Evolutionary conservation across 2,888 invertebrate genomes (phyloP).

Genomic region (Cistogaster globosa): DNA sequence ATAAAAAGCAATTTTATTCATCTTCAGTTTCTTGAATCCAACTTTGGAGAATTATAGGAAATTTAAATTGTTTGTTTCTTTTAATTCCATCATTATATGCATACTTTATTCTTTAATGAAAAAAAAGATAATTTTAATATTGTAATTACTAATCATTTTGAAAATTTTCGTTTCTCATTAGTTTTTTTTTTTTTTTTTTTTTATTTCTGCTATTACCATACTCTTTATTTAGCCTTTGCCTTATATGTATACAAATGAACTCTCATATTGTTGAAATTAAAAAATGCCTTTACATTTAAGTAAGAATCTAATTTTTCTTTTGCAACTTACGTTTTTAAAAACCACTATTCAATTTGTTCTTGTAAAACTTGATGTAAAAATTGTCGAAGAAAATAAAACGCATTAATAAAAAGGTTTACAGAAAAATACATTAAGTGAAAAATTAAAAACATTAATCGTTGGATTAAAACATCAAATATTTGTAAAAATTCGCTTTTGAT

Average conservation of each 20-base stretch:
- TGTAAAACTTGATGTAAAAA: conserved; percentile 45
- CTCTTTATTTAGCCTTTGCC: conserved; percentile 8
- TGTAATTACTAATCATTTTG: conserved; percentile 21
- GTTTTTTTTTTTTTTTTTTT: conserved; percentile 15
- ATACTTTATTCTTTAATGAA: conserved; percentile 25
- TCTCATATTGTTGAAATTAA: conserved; percentile 31
- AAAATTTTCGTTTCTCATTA: conserved; percentile 22
- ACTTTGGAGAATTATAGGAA: not conserved
- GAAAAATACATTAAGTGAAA: conserved; percentile 22
- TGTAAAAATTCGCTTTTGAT: too few species aligned
- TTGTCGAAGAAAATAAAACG: conserved; percentile 28
- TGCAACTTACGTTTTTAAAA: conserved; percentile 46
- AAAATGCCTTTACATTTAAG: conserved; percentile 58
- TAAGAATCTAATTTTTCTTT: conserved; percentile 57
- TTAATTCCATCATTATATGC: conserved; percentile 4
- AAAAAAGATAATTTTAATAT: conserved; percentile 5
- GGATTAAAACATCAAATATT: too few species aligned
- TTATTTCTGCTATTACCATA: not conserved
- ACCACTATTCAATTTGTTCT: conserved; percentile 47
- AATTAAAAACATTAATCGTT: conserved; percentile 43
- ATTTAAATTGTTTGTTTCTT: not conserved
- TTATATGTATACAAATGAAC: conserved; percentile 32
- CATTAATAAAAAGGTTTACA: conserved; percentile 42
- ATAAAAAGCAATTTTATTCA: not conserved
- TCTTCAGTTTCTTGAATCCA: conserved; percentile 5